These are phyloP conservation scores for Malurus splendens DNA, from an alignment of 2,797 vertebrate species.

Conservation along the genomic window DNA sequence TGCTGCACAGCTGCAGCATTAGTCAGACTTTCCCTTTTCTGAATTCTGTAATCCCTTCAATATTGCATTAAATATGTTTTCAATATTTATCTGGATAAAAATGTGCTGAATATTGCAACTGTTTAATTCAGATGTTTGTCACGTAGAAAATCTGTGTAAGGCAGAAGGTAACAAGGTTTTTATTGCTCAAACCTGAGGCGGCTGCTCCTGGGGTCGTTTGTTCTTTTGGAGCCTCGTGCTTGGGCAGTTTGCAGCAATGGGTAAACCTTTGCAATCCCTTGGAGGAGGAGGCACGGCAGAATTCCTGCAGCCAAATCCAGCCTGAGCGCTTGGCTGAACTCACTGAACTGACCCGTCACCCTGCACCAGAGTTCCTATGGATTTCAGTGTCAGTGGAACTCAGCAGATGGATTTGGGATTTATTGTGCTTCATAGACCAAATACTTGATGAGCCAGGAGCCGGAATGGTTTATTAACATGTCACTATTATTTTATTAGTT, in stretches of 20 bases:
- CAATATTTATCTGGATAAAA: slow-evolving; percentile 79
- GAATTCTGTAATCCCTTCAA: slow-evolving; percentile 73
- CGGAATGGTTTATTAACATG: slow-evolving; percentile 47
- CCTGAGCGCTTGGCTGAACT: slow-evolving; percentile 70
- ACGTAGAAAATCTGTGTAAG: slow-evolving; percentile 62
- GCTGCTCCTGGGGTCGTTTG: background rate
- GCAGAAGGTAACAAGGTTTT: slow-evolving; percentile 61
- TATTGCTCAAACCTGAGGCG: background rate
- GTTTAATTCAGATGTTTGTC: slow-evolving; percentile 70
- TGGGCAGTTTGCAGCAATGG: slow-evolving; percentile 57
- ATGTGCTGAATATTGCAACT: slow-evolving; percentile 76
- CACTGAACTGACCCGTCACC: slow-evolving; percentile 52
- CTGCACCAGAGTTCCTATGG: slow-evolving; percentile 1
- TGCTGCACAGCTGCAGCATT: slow-evolving; percentile 65
- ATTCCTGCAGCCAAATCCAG: slow-evolving; percentile 48
- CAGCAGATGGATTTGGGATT: slow-evolving; percentile 18
- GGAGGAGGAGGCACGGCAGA: slow-evolving; percentile 49
- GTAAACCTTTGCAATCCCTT: slow-evolving; percentile 26
- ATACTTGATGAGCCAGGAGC: slow-evolving; percentile 27
- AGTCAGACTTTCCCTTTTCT: slow-evolving; percentile 73
- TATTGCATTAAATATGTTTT: slow-evolving; percentile 79
- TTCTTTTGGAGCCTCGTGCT: slow-evolving; percentile 2
- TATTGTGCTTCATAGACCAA: slow-evolving; percentile 21
- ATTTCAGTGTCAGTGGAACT: background rate
- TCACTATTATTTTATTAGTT: slow-evolving; percentile 40